Conservation (phyloP, 2,888 invertebrate species). For the Lottia gigantea region DNA sequence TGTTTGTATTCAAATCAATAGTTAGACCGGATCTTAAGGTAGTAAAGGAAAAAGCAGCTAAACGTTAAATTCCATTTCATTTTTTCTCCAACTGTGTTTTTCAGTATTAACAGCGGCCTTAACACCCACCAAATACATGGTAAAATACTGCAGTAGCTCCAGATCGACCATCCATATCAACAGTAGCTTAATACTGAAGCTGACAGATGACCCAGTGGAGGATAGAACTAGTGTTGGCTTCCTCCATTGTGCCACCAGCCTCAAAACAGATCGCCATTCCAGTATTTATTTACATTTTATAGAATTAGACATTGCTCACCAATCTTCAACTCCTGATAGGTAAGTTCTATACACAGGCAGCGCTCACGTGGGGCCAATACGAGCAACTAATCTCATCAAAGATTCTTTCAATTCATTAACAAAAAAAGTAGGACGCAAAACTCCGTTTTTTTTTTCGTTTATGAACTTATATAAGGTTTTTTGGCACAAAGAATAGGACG, state of each 20-base stretch:
- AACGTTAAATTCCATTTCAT: too few species aligned
- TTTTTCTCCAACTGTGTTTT: too few species aligned
- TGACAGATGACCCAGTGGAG: constrained; percentile 41
- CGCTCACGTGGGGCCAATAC: too few species aligned
- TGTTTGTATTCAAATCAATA: too few species aligned
- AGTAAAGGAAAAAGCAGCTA: too few species aligned
- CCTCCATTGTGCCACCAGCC: constrained; percentile 39
- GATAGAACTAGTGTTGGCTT: constrained; percentile 26
- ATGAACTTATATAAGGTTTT: too few species aligned
- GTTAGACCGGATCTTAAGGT: too few species aligned
- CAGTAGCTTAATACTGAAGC: constrained; percentile 42
- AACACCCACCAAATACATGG: constrained; percentile 36
- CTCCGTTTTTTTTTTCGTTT: neutral
- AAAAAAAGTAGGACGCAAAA: neutral
- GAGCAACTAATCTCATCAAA: too few species aligned
- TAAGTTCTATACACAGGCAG: constrained; percentile 8
- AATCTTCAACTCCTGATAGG: constrained; percentile 44
- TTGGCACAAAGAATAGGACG: too few species aligned
- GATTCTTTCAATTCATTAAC: too few species aligned
- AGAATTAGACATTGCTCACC: constrained; percentile 42
- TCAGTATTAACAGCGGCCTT: neutral
- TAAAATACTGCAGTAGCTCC: constrained; percentile 33
- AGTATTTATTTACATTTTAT: constrained; percentile 42
- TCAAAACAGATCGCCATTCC: constrained; percentile 34
- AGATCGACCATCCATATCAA: constrained; percentile 37